phyloP scores from a whole-genome alignment of 1,140 invertebrate genomes.

The Micrasema longulum region DNA sequence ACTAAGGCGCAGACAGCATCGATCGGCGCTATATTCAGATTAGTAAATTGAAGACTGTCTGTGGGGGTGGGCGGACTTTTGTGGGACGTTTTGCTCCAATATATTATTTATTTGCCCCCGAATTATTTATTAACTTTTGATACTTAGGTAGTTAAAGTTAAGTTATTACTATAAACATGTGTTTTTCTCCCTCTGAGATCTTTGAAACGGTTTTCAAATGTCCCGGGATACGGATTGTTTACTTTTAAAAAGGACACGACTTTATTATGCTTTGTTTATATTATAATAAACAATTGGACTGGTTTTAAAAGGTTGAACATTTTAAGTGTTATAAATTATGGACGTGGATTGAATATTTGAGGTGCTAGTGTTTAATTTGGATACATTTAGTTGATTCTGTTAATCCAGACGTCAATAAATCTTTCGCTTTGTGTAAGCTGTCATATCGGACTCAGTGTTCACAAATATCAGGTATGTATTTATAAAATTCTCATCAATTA shows the following conservation, averaged over 20 bases:
- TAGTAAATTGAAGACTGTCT: slow-evolving; percentile 22
- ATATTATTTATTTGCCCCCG: slow-evolving; percentile 35
- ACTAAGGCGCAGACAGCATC: slow-evolving; percentile 21
- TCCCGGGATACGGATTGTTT: slow-evolving; percentile 27
- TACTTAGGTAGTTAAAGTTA: slow-evolving; percentile 11
- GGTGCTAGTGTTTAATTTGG: slow-evolving; percentile 2
- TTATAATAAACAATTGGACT: slow-evolving; percentile 8
- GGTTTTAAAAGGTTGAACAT: too few relatives aligned
- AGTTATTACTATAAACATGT: background rate
- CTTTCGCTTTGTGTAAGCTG: slow-evolving; percentile 29
- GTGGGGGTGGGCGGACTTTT: slow-evolving; percentile 17
- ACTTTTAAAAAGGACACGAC: slow-evolving; percentile 6
- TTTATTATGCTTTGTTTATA: slow-evolving; percentile 27
- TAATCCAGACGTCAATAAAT: background rate
- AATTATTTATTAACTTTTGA: slow-evolving; percentile 34
- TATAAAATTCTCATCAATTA: too few relatives aligned
- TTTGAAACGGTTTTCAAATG: background rate
- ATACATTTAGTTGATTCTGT: background rate
- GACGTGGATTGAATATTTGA: background rate
- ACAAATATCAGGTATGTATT: too few relatives aligned
- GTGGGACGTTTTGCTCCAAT: slow-evolving; percentile 16
- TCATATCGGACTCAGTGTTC: too few relatives aligned
- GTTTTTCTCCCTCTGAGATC: background rate
- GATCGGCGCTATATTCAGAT: slow-evolving; percentile 32
- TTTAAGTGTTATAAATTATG: background rate